A percentile compares a stretch with the other conserved stretches of the same genome.
Evolutionary conservation across 2,113 vertebrate genomes (phyloP).

Genomic region (Amia ocellicauda): DNA sequence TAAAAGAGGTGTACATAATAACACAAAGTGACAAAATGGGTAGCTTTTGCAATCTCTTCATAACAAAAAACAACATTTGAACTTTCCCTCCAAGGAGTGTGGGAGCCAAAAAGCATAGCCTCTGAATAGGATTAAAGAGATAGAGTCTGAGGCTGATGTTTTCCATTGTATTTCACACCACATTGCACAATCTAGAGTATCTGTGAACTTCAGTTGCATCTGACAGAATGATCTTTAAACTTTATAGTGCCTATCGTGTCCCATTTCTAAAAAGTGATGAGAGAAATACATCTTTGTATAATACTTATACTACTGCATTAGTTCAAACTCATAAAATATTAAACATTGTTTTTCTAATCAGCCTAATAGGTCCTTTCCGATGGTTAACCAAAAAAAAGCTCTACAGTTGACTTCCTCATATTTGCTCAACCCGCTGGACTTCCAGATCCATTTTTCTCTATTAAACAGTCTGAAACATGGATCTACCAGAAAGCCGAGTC

Average conservation of each 20-base stretch:
- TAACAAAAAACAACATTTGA: too few relatives aligned
- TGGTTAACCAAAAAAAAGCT: not conserved
- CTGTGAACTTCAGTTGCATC: too few relatives aligned
- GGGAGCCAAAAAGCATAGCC: too few relatives aligned
- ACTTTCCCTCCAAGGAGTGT: too few relatives aligned
- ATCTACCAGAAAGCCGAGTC: not conserved
- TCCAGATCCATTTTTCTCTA: not conserved
- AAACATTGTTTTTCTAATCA: not conserved
- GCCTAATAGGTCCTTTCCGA: not conserved
- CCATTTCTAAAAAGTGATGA: not conserved
- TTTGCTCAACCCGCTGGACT: not conserved
- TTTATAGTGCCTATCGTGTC: too few relatives aligned
- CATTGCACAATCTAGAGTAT: too few relatives aligned
- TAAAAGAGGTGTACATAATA: not conserved
- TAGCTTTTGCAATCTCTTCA: too few relatives aligned
- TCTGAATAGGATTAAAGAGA: too few relatives aligned
- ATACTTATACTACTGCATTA: not conserved
- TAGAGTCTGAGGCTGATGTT: too few relatives aligned
- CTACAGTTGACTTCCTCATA: not conserved
- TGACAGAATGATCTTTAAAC: too few relatives aligned
- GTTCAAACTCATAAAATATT: not conserved
- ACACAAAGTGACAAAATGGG: too few relatives aligned
- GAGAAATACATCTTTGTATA: not conserved
- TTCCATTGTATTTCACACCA: too few relatives aligned
- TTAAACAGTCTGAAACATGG: conserved; percentile 4